Evolutionary conservation across 2,797 vertebrate genomes (phyloP).

Genomic region (Chiroxiphia lanceolata): DNA sequence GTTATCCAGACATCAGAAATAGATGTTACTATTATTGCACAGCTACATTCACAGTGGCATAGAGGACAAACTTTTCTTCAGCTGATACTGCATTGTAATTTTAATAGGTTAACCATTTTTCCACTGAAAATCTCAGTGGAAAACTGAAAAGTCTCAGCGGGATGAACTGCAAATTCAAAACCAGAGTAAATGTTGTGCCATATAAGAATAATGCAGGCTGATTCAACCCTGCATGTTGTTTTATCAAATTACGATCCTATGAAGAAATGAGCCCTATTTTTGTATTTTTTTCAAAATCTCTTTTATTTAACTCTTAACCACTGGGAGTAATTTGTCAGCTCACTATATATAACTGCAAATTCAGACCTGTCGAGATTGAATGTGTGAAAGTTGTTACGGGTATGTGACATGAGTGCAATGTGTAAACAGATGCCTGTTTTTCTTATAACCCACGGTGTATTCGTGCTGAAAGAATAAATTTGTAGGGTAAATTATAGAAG

Average conservation of each 20-base stretch:
- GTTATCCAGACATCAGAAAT: background rate
- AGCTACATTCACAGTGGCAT: background rate
- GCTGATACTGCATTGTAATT: background rate
- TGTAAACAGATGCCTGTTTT: background rate
- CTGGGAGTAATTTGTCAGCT: background rate
- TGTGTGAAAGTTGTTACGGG: accelerated
- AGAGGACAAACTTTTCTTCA: slow-evolving; percentile 28
- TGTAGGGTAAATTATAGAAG: background rate
- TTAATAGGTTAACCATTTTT: slow-evolving; percentile 13
- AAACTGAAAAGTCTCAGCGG: background rate
- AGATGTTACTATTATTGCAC: background rate
- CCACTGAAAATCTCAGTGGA: background rate
- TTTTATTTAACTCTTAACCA: background rate
- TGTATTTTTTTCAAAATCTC: background rate
- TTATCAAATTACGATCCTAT: background rate
- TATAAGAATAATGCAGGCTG: background rate
- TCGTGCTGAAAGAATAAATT: background rate
- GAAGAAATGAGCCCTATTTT: background rate
- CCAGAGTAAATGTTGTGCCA: background rate
- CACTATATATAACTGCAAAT: background rate
- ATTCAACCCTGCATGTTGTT: background rate
- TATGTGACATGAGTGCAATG: background rate
- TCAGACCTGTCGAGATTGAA: background rate
- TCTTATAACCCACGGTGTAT: background rate
- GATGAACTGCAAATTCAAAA: background rate